Evolutionary conservation across 2,888 invertebrate genomes (phyloP).

Genomic region (Operophtera brumata): DNA sequence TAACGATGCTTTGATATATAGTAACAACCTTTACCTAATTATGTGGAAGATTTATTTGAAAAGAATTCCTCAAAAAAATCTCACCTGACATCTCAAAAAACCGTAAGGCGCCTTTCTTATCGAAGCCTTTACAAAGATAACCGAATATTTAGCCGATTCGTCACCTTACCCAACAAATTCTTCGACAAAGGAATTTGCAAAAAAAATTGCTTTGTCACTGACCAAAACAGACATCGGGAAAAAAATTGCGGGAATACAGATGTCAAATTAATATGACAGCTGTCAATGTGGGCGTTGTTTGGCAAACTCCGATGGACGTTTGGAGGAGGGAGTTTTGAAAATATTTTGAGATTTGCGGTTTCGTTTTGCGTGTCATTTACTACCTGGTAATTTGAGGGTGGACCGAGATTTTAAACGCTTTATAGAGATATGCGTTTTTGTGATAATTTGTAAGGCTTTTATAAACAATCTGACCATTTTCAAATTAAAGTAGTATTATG

Average conservation of each 20-base stretch:
- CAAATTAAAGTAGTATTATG: too few relatives aligned
- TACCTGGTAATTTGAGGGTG: constrained; percentile 31
- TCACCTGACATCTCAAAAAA: constrained; percentile 26
- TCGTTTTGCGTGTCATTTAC: constrained; percentile 36
- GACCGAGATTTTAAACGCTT: background rate
- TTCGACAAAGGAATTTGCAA: constrained; percentile 26
- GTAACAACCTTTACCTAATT: background rate
- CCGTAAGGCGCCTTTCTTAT: constrained; percentile 38
- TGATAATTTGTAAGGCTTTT: too few relatives aligned
- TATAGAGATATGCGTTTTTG: too few relatives aligned
- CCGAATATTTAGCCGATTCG: constrained; percentile 46
- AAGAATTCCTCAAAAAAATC: constrained; percentile 9
- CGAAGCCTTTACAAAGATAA: constrained; percentile 34
- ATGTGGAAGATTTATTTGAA: constrained; percentile 1
- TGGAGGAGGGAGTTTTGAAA: constrained; percentile 42
- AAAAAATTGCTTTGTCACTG: constrained; percentile 40
- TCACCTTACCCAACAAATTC: constrained; percentile 37
- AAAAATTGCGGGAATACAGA: constrained; percentile 54
- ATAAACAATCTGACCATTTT: background rate
- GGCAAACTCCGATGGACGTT: constrained; percentile 59
- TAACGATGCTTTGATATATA: background rate
- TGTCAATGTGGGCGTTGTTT: constrained; percentile 66
- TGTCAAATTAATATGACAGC: constrained; percentile 74
- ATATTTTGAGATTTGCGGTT: constrained; percentile 47
- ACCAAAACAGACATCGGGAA: constrained; percentile 29